Evolutionary conservation across 2,888 invertebrate genomes (phyloP), one percentile per base, ranked within the genome.

Genomic region (Cheilosia grossa): DNA sequence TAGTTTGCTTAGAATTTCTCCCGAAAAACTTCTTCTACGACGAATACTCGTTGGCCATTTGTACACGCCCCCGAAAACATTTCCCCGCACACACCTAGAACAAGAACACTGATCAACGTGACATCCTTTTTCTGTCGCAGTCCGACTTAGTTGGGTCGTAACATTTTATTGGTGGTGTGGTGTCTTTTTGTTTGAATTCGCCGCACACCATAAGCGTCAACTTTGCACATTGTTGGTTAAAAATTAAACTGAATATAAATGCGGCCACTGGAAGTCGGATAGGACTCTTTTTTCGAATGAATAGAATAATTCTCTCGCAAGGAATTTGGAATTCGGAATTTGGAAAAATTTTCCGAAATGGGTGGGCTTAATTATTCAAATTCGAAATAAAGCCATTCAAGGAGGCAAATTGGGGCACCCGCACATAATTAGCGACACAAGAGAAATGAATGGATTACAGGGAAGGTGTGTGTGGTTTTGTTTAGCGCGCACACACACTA

Each of bases 291-390:
- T 24, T 37, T 24, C 13, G 4, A 6, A n/a, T 10, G 33, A n/a
- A n/a, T n/a, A n/a, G n/a, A n/a, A n/a, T n/a, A n/a, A n/a, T n/a
- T n/a, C n/a, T n/a, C n/a, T n/a, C n/a, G n/a, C n/a, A n/a, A n/a
- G n/a, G n/a, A n/a, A n/a, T n/a, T n/a, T n/a, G n/a, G n/a, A n/a
- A n/a, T n/a, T n/a, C n/a, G n/a, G n/a, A n/a, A n/a, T n/a, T n/a
- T n/a, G n/a, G n/a, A n/a, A n/a, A n/a, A n/a, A n/a, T n/a, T n/a
- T 13, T 30, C 44, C 21, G 15, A 10, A 30, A 54, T 9, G 33
- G 24, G 24, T n/a, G 30, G 42, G 40, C 44, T 64, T 59, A 77
- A 72, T 70, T 77, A 82, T 82, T 82, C 77, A 77, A 82, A 77
- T 77, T 75, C 53, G 51, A 70, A 77, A 63, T 63, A 64, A 70